Conservation (phyloP, 2,797 vertebrate species). For the Psittacula echo region DNA sequence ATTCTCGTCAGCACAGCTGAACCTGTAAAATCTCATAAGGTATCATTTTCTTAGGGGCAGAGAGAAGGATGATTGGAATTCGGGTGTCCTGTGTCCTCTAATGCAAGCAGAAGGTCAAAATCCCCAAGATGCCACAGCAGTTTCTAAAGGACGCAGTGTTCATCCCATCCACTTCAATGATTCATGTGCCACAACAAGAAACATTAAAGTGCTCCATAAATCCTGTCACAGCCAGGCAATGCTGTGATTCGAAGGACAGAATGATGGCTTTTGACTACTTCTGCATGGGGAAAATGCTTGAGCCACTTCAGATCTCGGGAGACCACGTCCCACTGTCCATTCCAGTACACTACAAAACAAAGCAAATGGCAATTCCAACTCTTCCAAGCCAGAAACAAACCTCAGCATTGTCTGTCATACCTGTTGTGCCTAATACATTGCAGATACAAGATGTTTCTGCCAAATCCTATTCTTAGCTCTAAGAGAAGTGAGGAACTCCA, state of each 20-base stretch:
- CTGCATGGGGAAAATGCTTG: fast-evolving
- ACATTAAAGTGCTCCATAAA: neutral
- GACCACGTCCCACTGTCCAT: neutral
- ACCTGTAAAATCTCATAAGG: neutral
- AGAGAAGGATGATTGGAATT: neutral
- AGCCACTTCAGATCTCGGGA: neutral
- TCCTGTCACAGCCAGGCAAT: neutral
- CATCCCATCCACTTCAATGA: neutral
- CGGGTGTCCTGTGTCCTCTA: neutral
- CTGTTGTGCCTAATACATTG: neutral
- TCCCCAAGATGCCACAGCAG: neutral
- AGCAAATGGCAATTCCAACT: fast-evolving
- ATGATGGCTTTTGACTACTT: neutral
- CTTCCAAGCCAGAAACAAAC: neutral
- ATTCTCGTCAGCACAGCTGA: neutral
- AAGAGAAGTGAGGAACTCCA: neutral
- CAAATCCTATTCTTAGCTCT: neutral
- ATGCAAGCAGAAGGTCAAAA: neutral
- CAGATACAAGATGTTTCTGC: neutral
- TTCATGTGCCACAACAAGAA: slow-evolving; percentile 4
- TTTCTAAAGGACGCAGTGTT: neutral
- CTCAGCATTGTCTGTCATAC: neutral
- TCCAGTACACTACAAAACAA: neutral
- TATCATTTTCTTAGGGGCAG: neutral
- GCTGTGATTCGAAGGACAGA: neutral